Conservation (phyloP, 2,797 vertebrate genomes). For the Hemitrygon akajei region DNA sequence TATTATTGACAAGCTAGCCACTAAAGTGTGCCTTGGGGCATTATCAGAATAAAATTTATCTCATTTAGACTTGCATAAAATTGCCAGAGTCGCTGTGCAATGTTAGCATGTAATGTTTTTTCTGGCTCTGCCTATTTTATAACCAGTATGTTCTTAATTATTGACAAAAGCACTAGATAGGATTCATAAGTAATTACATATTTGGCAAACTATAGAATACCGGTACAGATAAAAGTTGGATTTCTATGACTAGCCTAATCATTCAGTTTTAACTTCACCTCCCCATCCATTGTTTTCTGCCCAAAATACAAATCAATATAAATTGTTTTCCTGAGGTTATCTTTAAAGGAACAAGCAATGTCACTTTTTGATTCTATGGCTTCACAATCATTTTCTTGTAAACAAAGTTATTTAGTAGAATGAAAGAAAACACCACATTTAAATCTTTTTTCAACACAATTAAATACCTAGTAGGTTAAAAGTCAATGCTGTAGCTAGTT, state of each 20-base stretch:
- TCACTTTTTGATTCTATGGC: neutral
- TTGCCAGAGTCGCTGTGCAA: too few relatives aligned
- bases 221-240: neutral
- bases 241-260: neutral
- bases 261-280: neutral
- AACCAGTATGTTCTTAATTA: neutral
- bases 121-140: too few relatives aligned
- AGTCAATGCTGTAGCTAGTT: neutral
- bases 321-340: neutral
- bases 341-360: neutral
- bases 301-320: neutral
- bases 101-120: too few relatives aligned
- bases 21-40: too few relatives aligned
- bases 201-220: neutral
- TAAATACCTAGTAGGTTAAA: neutral
- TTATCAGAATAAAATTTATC: too few relatives aligned
- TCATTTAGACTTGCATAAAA: too few relatives aligned
- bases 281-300: neutral
- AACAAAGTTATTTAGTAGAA: neutral
- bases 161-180: neutral
- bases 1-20: too few relatives aligned
- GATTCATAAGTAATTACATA: neutral
- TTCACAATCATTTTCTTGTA: neutral
- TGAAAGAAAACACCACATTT: neutral
- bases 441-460: neutral